Conservation (phyloP, 2,888 invertebrate genomes). For the Abscondita cerata region DNA sequence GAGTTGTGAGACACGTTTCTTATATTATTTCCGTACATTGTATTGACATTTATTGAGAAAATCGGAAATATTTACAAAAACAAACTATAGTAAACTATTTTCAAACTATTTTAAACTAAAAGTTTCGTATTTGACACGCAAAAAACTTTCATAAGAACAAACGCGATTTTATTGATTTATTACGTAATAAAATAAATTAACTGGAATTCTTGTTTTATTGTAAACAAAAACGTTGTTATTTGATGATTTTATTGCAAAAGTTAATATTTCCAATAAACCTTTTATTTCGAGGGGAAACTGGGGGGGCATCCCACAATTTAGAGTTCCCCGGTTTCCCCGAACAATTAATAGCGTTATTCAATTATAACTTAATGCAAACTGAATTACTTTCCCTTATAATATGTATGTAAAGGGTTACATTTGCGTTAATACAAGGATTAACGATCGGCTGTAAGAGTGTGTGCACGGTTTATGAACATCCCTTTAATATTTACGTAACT, state of each 20-base stretch:
- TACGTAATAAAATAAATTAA: no score
- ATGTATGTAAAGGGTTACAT: slow-evolving; percentile 27
- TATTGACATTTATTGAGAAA: no score
- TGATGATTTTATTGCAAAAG: slow-evolving; percentile 16
- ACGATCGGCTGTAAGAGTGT: slow-evolving; percentile 17
- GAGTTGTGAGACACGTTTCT: no score
- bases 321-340: slow-evolving; percentile 17
- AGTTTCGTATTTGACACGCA: no score
- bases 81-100: no score
- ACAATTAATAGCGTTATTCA: slow-evolving; percentile 38
- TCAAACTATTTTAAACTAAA: no score
- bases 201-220: neutral
- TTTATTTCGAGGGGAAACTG: slow-evolving; percentile 6
- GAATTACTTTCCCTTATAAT: slow-evolving; percentile 29
- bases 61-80: no score
- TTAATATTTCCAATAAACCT: slow-evolving; percentile 23
- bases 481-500: neutral
- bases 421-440: slow-evolving; percentile 25
- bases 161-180: no score
- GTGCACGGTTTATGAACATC: neutral
- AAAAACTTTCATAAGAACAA: no score
- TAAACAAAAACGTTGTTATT: neutral
- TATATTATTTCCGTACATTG: no score
- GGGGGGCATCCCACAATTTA: slow-evolving; percentile 20
- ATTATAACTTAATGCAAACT: slow-evolving; percentile 35